Evolutionary conservation across 2,888 invertebrate genomes (phyloP), one percentile per base, ranked within the genome.

Genomic region (Myathropa florea): DNA sequence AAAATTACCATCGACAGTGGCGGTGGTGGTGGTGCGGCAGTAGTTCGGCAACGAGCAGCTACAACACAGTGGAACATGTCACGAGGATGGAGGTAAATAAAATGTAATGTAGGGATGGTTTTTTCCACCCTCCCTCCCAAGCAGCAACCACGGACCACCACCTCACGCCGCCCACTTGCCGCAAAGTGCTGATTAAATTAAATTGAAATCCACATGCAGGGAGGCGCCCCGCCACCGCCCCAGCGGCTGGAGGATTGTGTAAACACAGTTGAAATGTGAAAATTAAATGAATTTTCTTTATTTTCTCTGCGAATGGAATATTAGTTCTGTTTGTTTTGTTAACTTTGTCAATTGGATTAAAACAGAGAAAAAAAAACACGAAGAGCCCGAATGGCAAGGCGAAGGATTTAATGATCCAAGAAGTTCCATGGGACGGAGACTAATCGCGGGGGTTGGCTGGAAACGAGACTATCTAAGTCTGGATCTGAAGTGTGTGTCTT

Each of bases 181-280:
- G 10, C 86, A 83, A 83, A 86, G 78, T 75, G 75, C 71, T 86
- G 78, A 86, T 86, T 83, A 86, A 86, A 86, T 86, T 86, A 83
- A 86, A 86, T 82, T 85, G 82, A 78, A 82, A 81, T 76, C 36
- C 60, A 59, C 18, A 75, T 39, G 61, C 26, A 24, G 64, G 21
- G 59, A 12, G n/a, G 64, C 14, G 2, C 26, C 9, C 2, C 23
- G 14, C 7, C 53, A 36, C 21, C 21, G 23, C 33, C n/a, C 39
- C 55, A 26, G 70, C 26, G 18, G 21, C 18, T 65, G 24, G 57
- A 24, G 57, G 12, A 24, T 46, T 80, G 55, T 72, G 76, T 65
- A 71, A 65, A 72, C 61, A 84, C 57, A 24, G 23, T 67, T 23
- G 61, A 84, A 81, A 76, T 84, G 83, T 65, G 57, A 80, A 76